phyloP scores from a whole-genome alignment of 2,888 invertebrate genomes.

The Clusia tigrina region DNA sequence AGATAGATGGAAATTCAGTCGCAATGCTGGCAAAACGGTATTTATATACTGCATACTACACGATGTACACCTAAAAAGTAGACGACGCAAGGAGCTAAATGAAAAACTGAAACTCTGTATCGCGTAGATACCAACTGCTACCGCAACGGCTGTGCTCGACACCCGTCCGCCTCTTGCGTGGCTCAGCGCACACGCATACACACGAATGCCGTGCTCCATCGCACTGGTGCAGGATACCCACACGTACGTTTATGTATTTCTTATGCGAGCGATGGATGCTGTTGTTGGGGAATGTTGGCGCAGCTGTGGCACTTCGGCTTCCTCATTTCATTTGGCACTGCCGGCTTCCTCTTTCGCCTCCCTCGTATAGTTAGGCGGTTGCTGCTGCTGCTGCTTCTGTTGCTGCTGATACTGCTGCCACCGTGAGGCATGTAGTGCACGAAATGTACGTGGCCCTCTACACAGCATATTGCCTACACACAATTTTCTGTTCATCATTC shows the following conservation, averaged over 20 bases:
- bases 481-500: conserved; percentile 39
- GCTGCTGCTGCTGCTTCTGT: background rate
- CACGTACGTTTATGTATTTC: conserved; percentile 26
- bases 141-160: conserved; percentile 16
- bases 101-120: conserved; percentile 36
- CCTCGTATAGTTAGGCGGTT: conserved; percentile 19
- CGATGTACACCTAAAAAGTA: conserved; percentile 17
- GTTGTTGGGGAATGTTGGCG: conserved; percentile 24
- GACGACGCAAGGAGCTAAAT: conserved; percentile 27
- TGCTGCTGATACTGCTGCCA: background rate
- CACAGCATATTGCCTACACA: conserved; percentile 35
- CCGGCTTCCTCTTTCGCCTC: conserved; percentile 17
- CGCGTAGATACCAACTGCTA: conserved; percentile 35
- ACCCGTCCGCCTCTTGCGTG: background rate
- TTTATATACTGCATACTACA: conserved; percentile 32
- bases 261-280: conserved; percentile 12
- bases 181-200: background rate
- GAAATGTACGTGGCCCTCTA: conserved; percentile 10
- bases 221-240: background rate
- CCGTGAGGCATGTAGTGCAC: conserved; percentile 15
- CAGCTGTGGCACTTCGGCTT: conserved; percentile 34
- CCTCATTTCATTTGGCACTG: conserved; percentile 21
- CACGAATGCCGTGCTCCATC: background rate
- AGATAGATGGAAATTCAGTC: conserved; percentile 39
- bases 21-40: conserved; percentile 37